A percentile compares a stretch with the other conserved stretches of the same genome.
Evolutionary conservation across 2,113 vertebrate species (phyloP).

Genomic region (Proterorhinus semilunaris): DNA sequence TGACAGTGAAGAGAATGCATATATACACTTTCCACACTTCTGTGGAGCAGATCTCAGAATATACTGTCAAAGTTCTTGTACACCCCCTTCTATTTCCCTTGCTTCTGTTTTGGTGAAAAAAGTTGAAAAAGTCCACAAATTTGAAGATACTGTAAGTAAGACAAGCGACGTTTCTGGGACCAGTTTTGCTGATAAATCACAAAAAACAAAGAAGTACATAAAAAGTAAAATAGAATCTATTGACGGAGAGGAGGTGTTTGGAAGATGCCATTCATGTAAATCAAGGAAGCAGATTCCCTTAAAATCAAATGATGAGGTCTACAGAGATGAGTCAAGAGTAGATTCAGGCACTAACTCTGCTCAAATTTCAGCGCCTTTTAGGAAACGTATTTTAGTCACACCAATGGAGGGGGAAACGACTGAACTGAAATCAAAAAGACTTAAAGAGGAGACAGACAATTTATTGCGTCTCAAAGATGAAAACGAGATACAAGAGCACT

Average conservation of each 20-base stretch:
- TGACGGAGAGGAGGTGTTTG: constrained; percentile 14
- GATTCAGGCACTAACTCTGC: constrained; percentile 27
- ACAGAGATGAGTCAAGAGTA: constrained; percentile 42
- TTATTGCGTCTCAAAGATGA: constrained; percentile 32
- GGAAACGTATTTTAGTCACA: constrained; percentile 17
- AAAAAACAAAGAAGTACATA: constrained; percentile 8
- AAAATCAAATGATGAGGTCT: constrained; percentile 41
- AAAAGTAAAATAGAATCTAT: constrained; percentile 47
- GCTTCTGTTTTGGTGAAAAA: constrained; percentile 73
- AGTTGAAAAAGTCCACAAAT: constrained; percentile 39
- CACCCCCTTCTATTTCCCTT: constrained; percentile 82
- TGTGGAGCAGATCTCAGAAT: constrained; percentile 95
- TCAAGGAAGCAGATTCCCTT: constrained; percentile 21
- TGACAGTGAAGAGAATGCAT: constrained; percentile 89
- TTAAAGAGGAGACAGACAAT: constrained; percentile 23
- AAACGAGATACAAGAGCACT: constrained; percentile 51
- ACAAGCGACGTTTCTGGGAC: constrained; percentile 15
- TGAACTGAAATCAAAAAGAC: constrained; percentile 28
- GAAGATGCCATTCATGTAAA: constrained; percentile 32
- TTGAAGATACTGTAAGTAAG: constrained; percentile 27
- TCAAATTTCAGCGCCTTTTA: constrained; percentile 9
- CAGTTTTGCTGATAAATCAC: constrained; percentile 27
- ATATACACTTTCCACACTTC: constrained; percentile 98
- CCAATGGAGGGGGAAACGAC: constrained; percentile 23
- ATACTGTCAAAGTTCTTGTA: constrained; percentile 91